Base-by-base conservation (phyloP, 2,797 vertebrate species). In the Cygnus olor region DNA sequence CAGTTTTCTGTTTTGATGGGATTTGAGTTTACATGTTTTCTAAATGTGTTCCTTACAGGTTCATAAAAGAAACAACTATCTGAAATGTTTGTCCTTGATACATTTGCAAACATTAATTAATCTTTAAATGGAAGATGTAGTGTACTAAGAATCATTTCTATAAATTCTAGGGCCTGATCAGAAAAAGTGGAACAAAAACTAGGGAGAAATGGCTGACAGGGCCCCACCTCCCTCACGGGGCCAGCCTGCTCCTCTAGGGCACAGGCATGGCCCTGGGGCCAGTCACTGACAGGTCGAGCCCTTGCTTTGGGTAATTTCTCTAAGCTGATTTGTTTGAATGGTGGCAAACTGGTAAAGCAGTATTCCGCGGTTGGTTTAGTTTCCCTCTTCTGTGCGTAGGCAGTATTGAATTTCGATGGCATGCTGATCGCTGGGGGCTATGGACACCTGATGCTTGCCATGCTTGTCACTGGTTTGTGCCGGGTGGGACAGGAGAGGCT, bases 1-100 rank as follows among this genome's bases (percentile, higher is more conserved):
- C 68, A 78, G 11, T 96, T 98, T 97, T 96, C 91, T 98, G 91
- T 91, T 97, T 96, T 91, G 72, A 83, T 74, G 92, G 96, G 89
- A 69, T 88, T 84, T 91, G 83, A 86, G 61, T 83, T 94, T 76
- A 61, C 15, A 11, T 6, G 8, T 13, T 27, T 74, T 83, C 71
- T 68, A 18, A 10, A 32, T 16, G 17, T 7, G 18, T n/a, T 4
- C 92, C 74, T 22, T 25, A 10, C 6, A 19, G 17, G 3, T 16
- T 78, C 81, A 11, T n/a, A 21, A 22, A 54, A 40, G 24, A 65
- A 70, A 20, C 22, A 66, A 64, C 4, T 8, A 21, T 8, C 11
- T 47, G 36, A 47, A 38, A 15, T 17, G 10, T 28, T 74, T 91
- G 27, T 45, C 24, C 34, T 76, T 64, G 22, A 56, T 40, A 22